A percentile compares a stretch with the other conserved stretches of the same genome.
Conservation (phyloP, 1,140 invertebrate genomes). For the Drosophila repleta region DNA sequence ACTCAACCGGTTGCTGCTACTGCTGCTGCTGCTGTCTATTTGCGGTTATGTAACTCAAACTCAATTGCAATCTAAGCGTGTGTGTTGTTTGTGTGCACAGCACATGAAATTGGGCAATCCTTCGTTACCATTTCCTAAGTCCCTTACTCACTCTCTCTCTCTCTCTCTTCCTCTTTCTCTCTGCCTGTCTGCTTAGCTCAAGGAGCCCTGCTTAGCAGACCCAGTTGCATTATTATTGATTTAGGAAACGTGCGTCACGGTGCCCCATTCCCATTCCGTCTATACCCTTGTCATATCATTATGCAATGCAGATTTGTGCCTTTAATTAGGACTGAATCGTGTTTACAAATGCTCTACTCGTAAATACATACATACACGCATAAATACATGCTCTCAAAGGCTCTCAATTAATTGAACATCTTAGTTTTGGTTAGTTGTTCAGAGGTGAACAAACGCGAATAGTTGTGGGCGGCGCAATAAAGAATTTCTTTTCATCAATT, state of each 20-base stretch:
- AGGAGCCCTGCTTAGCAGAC: background rate
- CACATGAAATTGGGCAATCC: slow-evolving; percentile 22
- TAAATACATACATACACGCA: slow-evolving; percentile 9
- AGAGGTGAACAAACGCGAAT: background rate
- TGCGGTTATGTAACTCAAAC: slow-evolving; percentile 72
- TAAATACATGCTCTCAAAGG: slow-evolving; percentile 3
- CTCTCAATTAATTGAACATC: slow-evolving; percentile 12
- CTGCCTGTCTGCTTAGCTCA: background rate
- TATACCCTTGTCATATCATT: slow-evolving; percentile 1
- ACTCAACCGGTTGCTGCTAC: slow-evolving; percentile 59
- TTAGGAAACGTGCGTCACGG: slow-evolving; percentile 18
- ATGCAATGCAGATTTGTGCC: slow-evolving; percentile 45
- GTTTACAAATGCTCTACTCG: slow-evolving; percentile 26
- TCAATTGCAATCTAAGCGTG: slow-evolving; percentile 54
- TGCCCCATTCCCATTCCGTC: background rate
- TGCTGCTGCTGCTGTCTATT: slow-evolving; percentile 60
- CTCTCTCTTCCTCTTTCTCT: background rate
- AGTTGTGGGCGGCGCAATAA: no score
- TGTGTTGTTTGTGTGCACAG: slow-evolving; percentile 11
- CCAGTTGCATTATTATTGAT: slow-evolving; percentile 34
- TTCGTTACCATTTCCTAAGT: background rate
- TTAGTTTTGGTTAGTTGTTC: background rate
- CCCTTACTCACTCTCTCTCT: background rate
- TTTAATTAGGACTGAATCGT: slow-evolving; percentile 44
- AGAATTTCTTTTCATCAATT: no score